Base-by-base conservation (phyloP, 2,797 vertebrate species). In the Poecilia velifera region DNA sequence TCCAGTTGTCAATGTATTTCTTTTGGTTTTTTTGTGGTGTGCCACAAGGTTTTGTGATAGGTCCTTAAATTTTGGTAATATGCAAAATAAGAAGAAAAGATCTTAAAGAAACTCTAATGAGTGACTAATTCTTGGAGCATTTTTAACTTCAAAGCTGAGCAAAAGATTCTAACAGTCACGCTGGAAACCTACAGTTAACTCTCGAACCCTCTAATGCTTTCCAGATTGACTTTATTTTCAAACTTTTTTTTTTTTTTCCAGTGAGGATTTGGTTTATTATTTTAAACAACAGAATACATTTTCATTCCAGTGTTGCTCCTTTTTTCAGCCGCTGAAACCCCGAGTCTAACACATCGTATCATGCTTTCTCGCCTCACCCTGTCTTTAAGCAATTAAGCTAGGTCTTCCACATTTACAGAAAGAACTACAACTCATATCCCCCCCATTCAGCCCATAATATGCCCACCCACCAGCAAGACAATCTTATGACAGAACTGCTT, bases 371-470 rank as follows among this genome's bases (percentile, higher is more conserved):
- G 57, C 70, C 46, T 76, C 53, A 51, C 78, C 57, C 73, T 6
- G 31, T 73, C 20, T 62, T 68, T 41, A 39, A 68, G 64, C 22
- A 68, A 41, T 68, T 41, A 68, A 41, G 39, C 36, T 47, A 76
- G 41, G 68, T 68, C 34, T 81, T 41, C 59, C 77, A 77, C 80
- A 84, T 68, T 82, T 82, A 84, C 84, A 84, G 85, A 89, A 90
- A 90, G 86, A 87, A 86, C 66, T 73, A 77, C n/a, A 28, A 41
- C 66, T 76, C 31, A 74, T 76, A 53, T 4, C 57, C 79, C 57
- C 79, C 51, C 74, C 46, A 36, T 18, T 53, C 70, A 13, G 59
- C 46, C 74, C 76, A 36, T 53, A 71, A 71, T 47, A 55, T n/a
- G 73, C 79, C 75, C 53, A 70, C 84, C 64, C 82, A 76, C 87